These are phyloP conservation scores for Pelecanoides urinatrix DNA, from an alignment of 2,113 vertebrate genomes.

Conservation along the genomic window DNA sequence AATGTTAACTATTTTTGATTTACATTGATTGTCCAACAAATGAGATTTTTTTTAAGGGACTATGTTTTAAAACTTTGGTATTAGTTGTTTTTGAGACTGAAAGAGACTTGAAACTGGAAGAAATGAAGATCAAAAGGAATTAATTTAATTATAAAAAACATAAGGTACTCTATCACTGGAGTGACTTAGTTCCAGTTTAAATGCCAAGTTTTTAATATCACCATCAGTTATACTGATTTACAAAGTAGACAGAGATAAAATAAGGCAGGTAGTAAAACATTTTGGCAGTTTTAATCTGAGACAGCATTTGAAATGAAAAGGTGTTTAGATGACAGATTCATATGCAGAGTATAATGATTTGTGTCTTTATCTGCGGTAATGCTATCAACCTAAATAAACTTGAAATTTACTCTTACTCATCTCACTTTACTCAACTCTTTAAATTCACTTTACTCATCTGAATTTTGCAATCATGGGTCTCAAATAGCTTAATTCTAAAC, in stretches of 20 bases:
- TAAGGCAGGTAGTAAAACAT: not conserved
- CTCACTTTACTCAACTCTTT: not conserved
- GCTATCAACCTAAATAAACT: not conserved
- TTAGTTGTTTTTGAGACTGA: slow-evolving; percentile 31
- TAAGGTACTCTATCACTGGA: not conserved
- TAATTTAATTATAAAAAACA: not conserved
- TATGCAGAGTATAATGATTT: not conserved
- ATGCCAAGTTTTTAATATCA: not conserved
- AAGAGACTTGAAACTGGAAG: not conserved
- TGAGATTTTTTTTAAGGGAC: not conserved
- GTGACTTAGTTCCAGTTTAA: not conserved
- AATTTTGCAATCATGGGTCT: not conserved
- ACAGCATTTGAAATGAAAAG: not conserved
- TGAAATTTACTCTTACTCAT: not conserved
- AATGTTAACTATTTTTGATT: not conserved
- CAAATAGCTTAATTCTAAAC: not conserved
- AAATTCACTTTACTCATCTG: not conserved
- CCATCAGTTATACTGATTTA: not conserved
- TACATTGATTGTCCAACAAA: not conserved
- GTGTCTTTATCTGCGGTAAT: not conserved
- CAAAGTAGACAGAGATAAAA: not conserved
- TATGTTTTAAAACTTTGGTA: not conserved
- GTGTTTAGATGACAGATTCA: not conserved
- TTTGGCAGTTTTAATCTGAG: not conserved
- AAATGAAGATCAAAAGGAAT: not conserved